These are phyloP conservation scores for Paramisgurnus dabryanus DNA, from an alignment of 2,113 vertebrate species.

Conservation along the genomic window DNA sequence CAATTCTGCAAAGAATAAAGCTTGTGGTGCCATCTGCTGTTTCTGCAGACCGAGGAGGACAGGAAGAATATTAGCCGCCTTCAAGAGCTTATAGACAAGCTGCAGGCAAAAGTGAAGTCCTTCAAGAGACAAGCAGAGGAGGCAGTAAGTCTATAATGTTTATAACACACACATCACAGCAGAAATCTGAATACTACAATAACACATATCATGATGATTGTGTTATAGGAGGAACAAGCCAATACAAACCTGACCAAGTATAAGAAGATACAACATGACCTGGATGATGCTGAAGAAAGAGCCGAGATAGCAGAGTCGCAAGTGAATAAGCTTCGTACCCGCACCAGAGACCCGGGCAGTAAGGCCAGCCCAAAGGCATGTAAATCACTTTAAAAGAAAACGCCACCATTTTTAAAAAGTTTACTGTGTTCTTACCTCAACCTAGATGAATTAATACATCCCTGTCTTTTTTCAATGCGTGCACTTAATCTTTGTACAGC, in stretches of 20 bases:
- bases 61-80: constrained; percentile 87
- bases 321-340: constrained; percentile 87
- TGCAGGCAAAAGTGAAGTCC: constrained; percentile 92
- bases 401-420: no score
- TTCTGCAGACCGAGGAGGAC: constrained; percentile 85
- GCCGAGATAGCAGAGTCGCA: constrained; percentile 87
- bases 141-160: constrained; percentile 77
- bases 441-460: no score
- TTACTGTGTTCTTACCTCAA: no score
- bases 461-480: no score
- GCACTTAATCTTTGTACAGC: no score
- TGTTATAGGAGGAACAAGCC: constrained; percentile 85
- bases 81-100: constrained; percentile 92
- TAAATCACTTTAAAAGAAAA: constrained; percentile 13
- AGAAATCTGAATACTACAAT: neutral
- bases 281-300: constrained; percentile 87
- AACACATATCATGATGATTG: neutral
- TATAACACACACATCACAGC: neutral
- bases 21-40: constrained; percentile 16
- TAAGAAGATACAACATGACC: constrained; percentile 88
- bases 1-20: neutral
- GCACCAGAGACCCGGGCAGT: constrained; percentile 80
- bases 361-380: constrained; percentile 77
- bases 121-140: constrained; percentile 93
- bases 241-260: constrained; percentile 89